Base-by-base conservation (phyloP, 2,888 invertebrate species). In the Lacanobia oleracea region DNA sequence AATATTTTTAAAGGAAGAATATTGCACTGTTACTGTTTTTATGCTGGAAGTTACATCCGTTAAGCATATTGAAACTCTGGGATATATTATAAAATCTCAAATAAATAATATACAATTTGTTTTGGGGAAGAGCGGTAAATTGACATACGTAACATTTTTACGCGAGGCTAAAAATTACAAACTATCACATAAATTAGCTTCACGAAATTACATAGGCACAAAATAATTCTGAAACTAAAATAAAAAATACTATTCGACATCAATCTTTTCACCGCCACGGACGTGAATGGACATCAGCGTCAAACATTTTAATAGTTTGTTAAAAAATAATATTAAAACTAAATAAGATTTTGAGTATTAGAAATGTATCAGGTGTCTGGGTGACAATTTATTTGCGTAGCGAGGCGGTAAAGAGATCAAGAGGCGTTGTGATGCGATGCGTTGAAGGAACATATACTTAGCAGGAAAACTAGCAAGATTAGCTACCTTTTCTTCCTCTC, bases 21-120 rank as follows among this genome's bases (percentile, higher is more conserved):
- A 86, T 87, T 86, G 87, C 86, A 86, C 84, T 76, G 27, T 76
- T 78, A 71, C 33, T 69, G 33, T 72, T 77, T 72, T 64, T 63
- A 79, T 77, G 67, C 79, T 64, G 79, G 63, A 78, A 75, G 67
- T 68, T 71, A 81, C 65, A 72, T 74, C 67, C 63, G 83, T 65
- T 64, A 81, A 84, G 81, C 78, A 76, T 82, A 76, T 82, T 67
- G 81, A 77, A 77, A 83, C 59, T 68, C 69, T 64, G 59, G 57
- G 43, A 75, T 71, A 75, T 74, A 66, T 75, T n/a, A 60, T 60
- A 68, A 64, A 71, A 77, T 81, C 61, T 77, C 60, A 65, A 81
- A 77, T 77, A 71, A 70, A 66, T 70, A 74, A 65, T 67, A 45
- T 67, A 68, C 45, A 54, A 45, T 60, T 71, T 69, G 9, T 59